Percentiles rank a stretch among this genome's conserved stretches.
phyloP scores from a whole-genome alignment of 2,797 vertebrate genomes.

The Phataginus tetradactyla region DNA sequence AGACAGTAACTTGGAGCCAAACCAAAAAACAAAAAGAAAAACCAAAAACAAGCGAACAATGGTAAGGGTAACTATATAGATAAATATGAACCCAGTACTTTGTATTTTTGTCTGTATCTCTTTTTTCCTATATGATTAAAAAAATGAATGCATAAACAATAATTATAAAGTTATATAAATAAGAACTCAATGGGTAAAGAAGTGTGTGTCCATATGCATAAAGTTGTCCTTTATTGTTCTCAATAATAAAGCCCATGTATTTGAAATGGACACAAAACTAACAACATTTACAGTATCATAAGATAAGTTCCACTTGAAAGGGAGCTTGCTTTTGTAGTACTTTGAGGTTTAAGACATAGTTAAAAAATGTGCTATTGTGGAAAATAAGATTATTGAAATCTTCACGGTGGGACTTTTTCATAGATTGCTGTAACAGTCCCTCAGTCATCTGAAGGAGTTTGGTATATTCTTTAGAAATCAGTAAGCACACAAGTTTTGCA shows the following conservation, averaged over 20 bases:
- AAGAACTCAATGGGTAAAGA: not conserved
- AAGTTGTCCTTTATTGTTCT: not conserved
- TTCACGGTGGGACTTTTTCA: not conserved
- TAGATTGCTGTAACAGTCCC: not conserved
- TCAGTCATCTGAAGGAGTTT: not conserved
- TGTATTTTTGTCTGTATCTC: not conserved
- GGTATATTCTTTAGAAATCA: not conserved
- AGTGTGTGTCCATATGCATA: not conserved
- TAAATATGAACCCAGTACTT: not conserved
- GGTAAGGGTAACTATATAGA: not conserved
- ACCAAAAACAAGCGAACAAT: no score
- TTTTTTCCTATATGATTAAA: not conserved
- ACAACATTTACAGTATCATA: not conserved
- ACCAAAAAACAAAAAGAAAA: not conserved
- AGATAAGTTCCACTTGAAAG: not conserved
- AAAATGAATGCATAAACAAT: not conserved
- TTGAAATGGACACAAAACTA: not conserved
- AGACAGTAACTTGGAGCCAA: not conserved
- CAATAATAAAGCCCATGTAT: not conserved
- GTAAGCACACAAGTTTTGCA: not conserved
- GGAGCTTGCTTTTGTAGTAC: not conserved
- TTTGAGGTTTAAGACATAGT: not conserved
- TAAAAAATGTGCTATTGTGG: not conserved
- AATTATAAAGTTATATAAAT: not conserved
- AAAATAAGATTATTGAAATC: not conserved